Evolutionary conservation across 2,113 vertebrate species (phyloP).

Genomic region (Pungitius pungitius): DNA sequence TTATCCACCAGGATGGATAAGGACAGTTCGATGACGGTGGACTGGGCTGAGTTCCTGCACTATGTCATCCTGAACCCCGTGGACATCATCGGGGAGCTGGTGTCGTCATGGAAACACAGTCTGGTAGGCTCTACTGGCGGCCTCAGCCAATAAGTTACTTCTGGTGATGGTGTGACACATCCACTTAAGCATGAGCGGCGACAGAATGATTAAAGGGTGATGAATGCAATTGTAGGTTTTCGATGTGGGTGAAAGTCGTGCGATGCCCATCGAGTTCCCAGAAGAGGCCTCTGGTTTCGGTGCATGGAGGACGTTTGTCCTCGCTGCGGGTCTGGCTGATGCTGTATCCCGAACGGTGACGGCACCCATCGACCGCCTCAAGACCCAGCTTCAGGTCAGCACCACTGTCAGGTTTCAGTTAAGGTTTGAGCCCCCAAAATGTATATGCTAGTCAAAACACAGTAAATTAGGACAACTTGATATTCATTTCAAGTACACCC

Average conservation of each 20-base stretch:
- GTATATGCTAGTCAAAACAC: neutral
- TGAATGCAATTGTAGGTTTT: slow-evolving; percentile 69
- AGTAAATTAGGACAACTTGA: neutral
- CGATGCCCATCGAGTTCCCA: slow-evolving; percentile 73
- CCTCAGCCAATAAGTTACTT: neutral
- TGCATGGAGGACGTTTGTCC: slow-evolving; percentile 70
- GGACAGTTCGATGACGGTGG: slow-evolving; percentile 80
- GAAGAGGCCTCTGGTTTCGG: slow-evolving; percentile 65
- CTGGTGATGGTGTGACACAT: slow-evolving; percentile 5
- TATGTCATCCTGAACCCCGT: slow-evolving; percentile 79
- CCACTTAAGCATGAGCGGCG: neutral
- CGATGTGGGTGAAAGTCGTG: slow-evolving; percentile 79
- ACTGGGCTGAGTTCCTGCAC: slow-evolving; percentile 80
- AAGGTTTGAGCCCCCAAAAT: neutral
- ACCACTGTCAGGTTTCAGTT: neutral
- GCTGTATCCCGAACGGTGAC: slow-evolving; percentile 77
- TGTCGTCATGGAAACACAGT: slow-evolving; percentile 80
- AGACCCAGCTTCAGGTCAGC: slow-evolving; percentile 80
- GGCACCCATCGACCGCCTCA: slow-evolving; percentile 80
- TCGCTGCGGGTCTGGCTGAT: slow-evolving; percentile 75
- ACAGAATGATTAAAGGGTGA: neutral
- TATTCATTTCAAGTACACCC: neutral
- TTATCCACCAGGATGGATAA: slow-evolving; percentile 75
- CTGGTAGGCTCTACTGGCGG: slow-evolving; percentile 58
- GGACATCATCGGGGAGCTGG: slow-evolving; percentile 76